Conservation (phyloP, 2,113 vertebrate species). For the Barbus barbus region DNA sequence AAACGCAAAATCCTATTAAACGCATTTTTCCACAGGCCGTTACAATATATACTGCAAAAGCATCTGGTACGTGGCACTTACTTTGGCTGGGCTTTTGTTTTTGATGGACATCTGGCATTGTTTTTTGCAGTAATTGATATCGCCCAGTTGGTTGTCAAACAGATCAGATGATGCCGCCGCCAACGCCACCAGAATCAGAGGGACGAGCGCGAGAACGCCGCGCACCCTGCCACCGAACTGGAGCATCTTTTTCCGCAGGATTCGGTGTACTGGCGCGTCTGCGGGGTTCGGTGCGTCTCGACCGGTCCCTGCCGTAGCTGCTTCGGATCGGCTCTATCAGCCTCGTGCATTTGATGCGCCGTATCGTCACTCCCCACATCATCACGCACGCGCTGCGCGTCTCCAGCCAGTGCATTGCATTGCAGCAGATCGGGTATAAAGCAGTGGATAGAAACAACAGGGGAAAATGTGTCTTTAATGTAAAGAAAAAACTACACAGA, state of each 20-base stretch:
- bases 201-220: slow-evolving; percentile 68
- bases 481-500: background rate
- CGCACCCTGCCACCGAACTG: slow-evolving; percentile 68
- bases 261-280: slow-evolving; percentile 53
- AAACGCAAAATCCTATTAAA: background rate
- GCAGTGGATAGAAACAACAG: background rate
- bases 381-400: slow-evolving; percentile 40
- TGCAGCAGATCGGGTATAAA: background rate
- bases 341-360: slow-evolving; percentile 52
- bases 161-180: slow-evolving; percentile 73
- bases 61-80: slow-evolving; percentile 67
- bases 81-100: slow-evolving; percentile 79
- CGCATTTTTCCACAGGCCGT: background rate
- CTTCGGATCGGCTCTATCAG: slow-evolving; percentile 59
- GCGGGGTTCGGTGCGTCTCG: slow-evolving; percentile 38
- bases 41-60: slow-evolving; percentile 3
- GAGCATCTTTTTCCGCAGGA: slow-evolving; percentile 60
- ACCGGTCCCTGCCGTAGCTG: slow-evolving; percentile 44
- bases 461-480: background rate
- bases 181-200: slow-evolving; percentile 70
- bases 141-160: slow-evolving; percentile 83
- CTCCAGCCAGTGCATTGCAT: background rate
- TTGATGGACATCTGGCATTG: slow-evolving; percentile 81
- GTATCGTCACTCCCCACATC: slow-evolving; percentile 42
- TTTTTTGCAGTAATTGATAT: slow-evolving; percentile 85